Evolutionary conservation across 2,888 invertebrate species (phyloP).

Genomic region (Apodemia hepburni): DNA sequence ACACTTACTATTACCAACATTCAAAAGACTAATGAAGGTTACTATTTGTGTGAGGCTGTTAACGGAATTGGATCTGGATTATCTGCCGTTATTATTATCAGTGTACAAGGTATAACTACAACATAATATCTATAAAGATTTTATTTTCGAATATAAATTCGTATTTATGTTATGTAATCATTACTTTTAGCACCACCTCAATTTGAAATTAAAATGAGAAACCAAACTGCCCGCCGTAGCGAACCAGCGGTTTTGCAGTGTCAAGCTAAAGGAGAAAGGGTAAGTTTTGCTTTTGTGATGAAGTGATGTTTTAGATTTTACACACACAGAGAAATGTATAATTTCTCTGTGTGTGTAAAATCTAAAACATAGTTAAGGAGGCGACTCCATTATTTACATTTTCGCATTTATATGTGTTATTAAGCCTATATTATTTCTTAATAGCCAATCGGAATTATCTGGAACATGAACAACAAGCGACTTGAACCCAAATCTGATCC

Average conservation of each 20-base stretch:
- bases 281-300: constrained; percentile 35
- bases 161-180: background rate
- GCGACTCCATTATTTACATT: background rate
- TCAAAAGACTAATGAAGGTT: constrained; percentile 95
- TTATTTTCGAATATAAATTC: background rate
- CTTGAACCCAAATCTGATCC: constrained; percentile 94
- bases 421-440: background rate
- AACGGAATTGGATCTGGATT: constrained; percentile 97
- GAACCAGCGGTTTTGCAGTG: constrained; percentile 95
- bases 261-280: constrained; percentile 95
- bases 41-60: constrained; percentile 96
- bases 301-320: no score
- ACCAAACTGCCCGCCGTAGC: constrained; percentile 94
- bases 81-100: constrained; percentile 95
- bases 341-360: background rate
- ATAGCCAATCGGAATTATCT: constrained; percentile 93
- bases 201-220: constrained; percentile 94
- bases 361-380: background rate
- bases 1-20: constrained; percentile 94
- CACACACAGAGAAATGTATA: no score
- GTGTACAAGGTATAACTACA: constrained; percentile 88
- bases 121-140: background rate
- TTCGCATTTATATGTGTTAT: background rate
- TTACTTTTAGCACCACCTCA: constrained; percentile 88
- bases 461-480: constrained; percentile 97